Evolutionary conservation across 2,797 vertebrate species (phyloP).

Genomic region (Oreonectes daqikongensis): DNA sequence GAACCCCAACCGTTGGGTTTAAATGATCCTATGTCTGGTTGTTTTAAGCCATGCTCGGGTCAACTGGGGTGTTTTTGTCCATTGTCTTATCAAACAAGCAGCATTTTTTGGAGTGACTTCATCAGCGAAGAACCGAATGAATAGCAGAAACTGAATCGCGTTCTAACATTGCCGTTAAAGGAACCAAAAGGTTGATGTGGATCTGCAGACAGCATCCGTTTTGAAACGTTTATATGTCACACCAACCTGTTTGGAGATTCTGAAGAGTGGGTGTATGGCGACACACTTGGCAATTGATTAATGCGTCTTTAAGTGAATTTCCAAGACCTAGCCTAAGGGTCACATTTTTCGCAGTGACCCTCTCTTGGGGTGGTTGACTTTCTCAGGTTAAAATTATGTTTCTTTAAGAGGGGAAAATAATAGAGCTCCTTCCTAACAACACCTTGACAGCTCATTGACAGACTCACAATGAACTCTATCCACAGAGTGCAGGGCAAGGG

Average conservation of each 20-base stretch:
- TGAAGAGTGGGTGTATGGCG: not conserved
- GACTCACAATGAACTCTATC: conserved; percentile 59
- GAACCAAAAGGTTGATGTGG: not conserved
- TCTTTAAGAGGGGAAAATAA: conserved; percentile 64
- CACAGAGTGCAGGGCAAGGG: conserved; percentile 60
- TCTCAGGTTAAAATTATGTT: conserved; percentile 74
- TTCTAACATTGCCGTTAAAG: no score
- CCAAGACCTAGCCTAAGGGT: conserved; percentile 69
- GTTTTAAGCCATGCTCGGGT: no score
- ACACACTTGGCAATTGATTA: conserved; percentile 69
- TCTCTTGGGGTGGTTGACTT: conserved; percentile 74
- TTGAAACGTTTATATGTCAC: not conserved
- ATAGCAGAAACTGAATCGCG: not conserved
- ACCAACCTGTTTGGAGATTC: no score
- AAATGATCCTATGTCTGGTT: no score
- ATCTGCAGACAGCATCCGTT: not conserved
- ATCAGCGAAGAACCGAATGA: no score
- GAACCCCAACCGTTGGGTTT: no score
- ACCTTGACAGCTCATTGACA: conserved; percentile 62
- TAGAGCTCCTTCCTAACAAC: conserved; percentile 61
- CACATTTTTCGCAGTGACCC: conserved; percentile 76
- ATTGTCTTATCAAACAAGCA: no score
- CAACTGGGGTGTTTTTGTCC: no score
- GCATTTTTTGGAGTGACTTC: no score
- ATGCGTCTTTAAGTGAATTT: conserved; percentile 74